Evolutionary conservation across 2,797 vertebrate genomes (phyloP).

Genomic region (Chloroceryle amazona): DNA sequence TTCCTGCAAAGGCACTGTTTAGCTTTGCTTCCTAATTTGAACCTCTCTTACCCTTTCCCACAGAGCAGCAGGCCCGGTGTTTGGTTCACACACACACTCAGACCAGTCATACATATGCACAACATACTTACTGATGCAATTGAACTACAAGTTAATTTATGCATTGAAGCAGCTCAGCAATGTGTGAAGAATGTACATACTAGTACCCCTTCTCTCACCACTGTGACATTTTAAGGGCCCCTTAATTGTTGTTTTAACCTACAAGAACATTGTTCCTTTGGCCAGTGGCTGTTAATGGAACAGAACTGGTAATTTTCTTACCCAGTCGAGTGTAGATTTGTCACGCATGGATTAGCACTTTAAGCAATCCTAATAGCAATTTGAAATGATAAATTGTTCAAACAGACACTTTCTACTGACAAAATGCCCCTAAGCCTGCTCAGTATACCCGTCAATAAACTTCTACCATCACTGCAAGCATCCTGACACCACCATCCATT

Average conservation of each 20-base stretch:
- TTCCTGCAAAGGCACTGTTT: not conserved
- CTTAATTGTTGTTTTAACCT: conserved; percentile 86
- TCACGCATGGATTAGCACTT: conserved; percentile 66
- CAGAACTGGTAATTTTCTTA: conserved; percentile 65
- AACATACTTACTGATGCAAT: not conserved
- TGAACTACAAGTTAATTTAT: conserved; percentile 72
- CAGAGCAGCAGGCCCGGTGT: conserved; percentile 23
- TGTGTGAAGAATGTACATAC: conserved; percentile 80
- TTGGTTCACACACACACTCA: conserved; percentile 15
- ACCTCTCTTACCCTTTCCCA: conserved; percentile 33
- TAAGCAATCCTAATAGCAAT: conserved; percentile 67
- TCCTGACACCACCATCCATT: conserved; percentile 2
- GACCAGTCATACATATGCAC: conserved; percentile 38
- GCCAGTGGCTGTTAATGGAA: conserved; percentile 64
- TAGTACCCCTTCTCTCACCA: conserved; percentile 8
- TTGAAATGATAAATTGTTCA: conserved; percentile 75
- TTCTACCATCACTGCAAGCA: not conserved
- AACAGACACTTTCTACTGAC: conserved; percentile 56
- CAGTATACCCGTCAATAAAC: conserved; percentile 3
- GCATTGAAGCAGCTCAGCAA: conserved; percentile 64
- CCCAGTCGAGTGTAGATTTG: conserved; percentile 68
- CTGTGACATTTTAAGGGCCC: not conserved
- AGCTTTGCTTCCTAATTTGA: conserved; percentile 42
- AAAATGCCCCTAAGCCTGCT: conserved; percentile 37
- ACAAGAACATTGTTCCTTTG: conserved; percentile 81